These are phyloP conservation scores for Sciaenops ocellatus DNA, from an alignment of 2,797 vertebrate species.

Conservation along the genomic window DNA sequence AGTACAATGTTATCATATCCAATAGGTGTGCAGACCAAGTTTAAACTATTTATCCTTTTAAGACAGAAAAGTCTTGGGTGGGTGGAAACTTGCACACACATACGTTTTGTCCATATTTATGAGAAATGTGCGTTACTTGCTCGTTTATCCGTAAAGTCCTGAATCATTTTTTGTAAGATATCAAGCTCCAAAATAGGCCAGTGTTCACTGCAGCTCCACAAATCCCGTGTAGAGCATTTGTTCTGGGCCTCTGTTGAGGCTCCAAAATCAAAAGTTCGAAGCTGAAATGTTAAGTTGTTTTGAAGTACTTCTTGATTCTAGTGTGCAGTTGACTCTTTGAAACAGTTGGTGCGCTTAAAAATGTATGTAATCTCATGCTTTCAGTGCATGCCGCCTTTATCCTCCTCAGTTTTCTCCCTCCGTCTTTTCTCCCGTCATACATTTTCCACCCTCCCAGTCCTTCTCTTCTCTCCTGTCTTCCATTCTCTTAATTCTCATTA, in stretches of 20 bases:
- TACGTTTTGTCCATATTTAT: background rate
- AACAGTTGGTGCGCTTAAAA: conserved; percentile 65
- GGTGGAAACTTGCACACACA: background rate
- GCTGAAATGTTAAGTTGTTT: conserved; percentile 53
- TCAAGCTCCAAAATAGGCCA: conserved; percentile 33
- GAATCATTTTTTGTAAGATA: conserved; percentile 13
- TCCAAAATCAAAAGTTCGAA: conserved; percentile 43
- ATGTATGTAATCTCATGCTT: conserved; percentile 62
- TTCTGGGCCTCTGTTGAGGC: conserved; percentile 41
- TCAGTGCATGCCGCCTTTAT: conserved; percentile 39
- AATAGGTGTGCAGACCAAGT: background rate
- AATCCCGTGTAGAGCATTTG: conserved; percentile 33
- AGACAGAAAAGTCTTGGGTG: no score
- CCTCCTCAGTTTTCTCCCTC: conserved; percentile 20
- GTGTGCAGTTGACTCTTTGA: conserved; percentile 45
- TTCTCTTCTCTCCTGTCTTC: conserved; percentile 4
- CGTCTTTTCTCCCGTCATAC: conserved; percentile 1
- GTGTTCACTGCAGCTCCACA: conserved; percentile 20
- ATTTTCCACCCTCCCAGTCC: conserved; percentile 20
- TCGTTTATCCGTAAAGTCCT: conserved; percentile 1
- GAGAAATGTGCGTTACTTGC: background rate
- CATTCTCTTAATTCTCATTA: conserved; percentile 58
- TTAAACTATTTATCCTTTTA: background rate
- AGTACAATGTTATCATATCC: background rate
- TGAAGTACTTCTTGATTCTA: conserved; percentile 49